Conservation (phyloP, 2,113 vertebrate species). For the Eclectus roratus region DNA sequence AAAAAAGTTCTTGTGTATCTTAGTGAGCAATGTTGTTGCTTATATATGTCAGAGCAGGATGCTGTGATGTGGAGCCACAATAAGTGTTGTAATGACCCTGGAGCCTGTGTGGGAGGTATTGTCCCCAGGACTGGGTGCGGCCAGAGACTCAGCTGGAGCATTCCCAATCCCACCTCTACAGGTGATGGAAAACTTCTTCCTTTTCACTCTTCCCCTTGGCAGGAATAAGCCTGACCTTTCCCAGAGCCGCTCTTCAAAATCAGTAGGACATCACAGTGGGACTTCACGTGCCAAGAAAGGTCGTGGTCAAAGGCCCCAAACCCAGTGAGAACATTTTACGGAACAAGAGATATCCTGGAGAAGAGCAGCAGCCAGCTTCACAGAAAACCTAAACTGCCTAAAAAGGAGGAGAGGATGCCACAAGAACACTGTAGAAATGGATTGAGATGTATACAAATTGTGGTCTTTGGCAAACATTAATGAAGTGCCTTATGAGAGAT, state of each 20-base stretch:
- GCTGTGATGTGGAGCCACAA: background rate
- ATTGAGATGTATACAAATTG: background rate
- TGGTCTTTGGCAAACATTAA: background rate
- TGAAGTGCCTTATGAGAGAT: background rate
- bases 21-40: background rate
- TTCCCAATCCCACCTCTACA: constrained; percentile 24
- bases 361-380: background rate
- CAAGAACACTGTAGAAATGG: background rate
- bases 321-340: background rate
- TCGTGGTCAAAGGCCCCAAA: background rate
- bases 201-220: background rate
- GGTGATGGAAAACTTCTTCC: constrained; percentile 11
- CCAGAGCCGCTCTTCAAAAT: background rate
- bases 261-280: background rate
- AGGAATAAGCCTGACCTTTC: background rate
- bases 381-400: background rate
- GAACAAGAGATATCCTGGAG: background rate
- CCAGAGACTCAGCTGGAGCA: background rate
- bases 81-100: background rate
- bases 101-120: background rate
- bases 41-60: background rate
- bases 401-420: background rate
- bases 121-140: constrained; percentile 8
- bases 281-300: background rate
- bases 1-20: background rate